Percentiles rank a stretch among this genome's conserved stretches.
phyloP scores from a whole-genome alignment of 2,113 vertebrate genomes.

The Collichthys lucidus region DNA sequence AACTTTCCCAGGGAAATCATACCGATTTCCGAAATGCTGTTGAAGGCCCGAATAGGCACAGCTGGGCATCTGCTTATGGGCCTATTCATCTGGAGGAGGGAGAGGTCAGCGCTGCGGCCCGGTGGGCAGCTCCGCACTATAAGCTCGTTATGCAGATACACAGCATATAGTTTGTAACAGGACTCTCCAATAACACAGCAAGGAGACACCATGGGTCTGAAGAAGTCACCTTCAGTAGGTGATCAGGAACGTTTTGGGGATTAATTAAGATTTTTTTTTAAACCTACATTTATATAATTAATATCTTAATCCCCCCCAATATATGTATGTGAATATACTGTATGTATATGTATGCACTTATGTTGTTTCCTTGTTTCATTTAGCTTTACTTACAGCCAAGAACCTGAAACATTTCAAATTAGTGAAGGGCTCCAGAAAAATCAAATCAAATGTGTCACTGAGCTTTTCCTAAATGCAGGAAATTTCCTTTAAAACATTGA shows the following conservation, averaged over 20 bases:
- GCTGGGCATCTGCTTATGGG: conserved; percentile 85
- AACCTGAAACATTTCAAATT: not conserved
- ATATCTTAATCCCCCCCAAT: not conserved
- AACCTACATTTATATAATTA: not conserved
- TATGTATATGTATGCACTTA: not conserved
- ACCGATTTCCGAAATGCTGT: conserved; percentile 90
- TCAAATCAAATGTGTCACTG: not conserved
- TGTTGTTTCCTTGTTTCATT: not conserved
- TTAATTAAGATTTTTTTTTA: not conserved
- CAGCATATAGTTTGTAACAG: conserved; percentile 35
- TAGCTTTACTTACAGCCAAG: not conserved
- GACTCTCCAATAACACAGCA: not conserved
- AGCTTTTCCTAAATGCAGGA: conserved; percentile 20
- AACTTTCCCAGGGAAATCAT: conserved; percentile 91
- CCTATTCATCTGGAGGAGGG: conserved; percentile 84
- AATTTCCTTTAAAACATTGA: conserved; percentile 41
- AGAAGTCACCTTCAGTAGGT: not conserved
- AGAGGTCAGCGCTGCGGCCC: conserved; percentile 84
- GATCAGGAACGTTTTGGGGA: not conserved
- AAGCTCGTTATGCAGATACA: conserved; percentile 65
- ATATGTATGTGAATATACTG: not conserved
- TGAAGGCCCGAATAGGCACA: conserved; percentile 89
- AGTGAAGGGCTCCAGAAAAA: not conserved
- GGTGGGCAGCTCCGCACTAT: conserved; percentile 63
- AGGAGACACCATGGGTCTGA: not conserved